These are phyloP conservation scores for Telmatherina bonti DNA, from an alignment of 2,797 vertebrate species.

Conservation along the genomic window DNA sequence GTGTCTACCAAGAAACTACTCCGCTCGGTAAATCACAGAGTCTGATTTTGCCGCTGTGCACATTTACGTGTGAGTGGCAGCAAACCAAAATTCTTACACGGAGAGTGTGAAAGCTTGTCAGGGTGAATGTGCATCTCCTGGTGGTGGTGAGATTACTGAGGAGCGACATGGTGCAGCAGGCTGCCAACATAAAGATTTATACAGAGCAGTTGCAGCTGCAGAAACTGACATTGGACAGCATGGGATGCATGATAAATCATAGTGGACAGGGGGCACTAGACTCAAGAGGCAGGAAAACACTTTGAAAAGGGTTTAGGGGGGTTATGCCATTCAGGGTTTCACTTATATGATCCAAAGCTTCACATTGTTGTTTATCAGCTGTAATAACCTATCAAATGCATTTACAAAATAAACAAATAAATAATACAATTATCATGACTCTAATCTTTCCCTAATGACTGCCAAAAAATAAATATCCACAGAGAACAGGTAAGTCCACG, in stretches of 20 bases:
- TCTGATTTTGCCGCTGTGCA: slow-evolving; percentile 58
- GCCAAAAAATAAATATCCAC: neutral
- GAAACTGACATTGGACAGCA: slow-evolving; percentile 83
- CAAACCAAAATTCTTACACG: slow-evolving; percentile 63
- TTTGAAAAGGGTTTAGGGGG: slow-evolving; percentile 41
- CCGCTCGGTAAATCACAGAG: slow-evolving; percentile 55
- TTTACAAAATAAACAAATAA: neutral
- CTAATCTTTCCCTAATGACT: neutral
- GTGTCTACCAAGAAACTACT: slow-evolving; percentile 61
- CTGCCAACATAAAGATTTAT: slow-evolving; percentile 84
- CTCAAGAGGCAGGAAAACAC: slow-evolving; percentile 72
- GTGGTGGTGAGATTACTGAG: slow-evolving; percentile 73
- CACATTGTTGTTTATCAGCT: neutral
- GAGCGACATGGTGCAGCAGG: slow-evolving; percentile 68
- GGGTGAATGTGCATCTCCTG: slow-evolving; percentile 70
- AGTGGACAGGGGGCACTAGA: slow-evolving; percentile 78
- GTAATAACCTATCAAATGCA: slow-evolving; percentile 7
- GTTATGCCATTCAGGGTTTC: slow-evolving; percentile 35
- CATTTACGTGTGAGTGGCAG: slow-evolving; percentile 51
- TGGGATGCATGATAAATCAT: slow-evolving; percentile 83
- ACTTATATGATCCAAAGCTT: slow-evolving; percentile 23
- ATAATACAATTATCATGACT: neutral
- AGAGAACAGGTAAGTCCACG: neutral
- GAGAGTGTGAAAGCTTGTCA: slow-evolving; percentile 71
- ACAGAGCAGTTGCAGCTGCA: slow-evolving; percentile 81